Base-by-base conservation (phyloP, 2,113 vertebrate species). In the Neomonachus schauinslandi region DNA sequence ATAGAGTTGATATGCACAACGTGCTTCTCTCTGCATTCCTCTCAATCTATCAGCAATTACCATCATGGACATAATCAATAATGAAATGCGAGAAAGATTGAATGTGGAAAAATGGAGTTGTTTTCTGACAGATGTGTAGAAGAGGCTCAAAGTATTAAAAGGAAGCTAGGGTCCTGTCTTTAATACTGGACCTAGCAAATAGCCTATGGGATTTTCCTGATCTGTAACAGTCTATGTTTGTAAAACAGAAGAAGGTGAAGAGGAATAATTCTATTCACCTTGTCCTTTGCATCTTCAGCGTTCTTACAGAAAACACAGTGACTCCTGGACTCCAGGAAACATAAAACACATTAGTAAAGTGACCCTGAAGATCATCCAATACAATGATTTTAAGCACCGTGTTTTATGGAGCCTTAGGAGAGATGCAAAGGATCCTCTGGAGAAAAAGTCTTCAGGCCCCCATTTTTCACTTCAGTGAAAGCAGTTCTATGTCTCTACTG, bases 31-130 rank as follows among this genome's bases (percentile, higher is more conserved):
- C 28, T 65, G 18, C 8, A 26, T 39, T 53, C 11, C 14, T 11
- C 83, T 98, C 80, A 65, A 72, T 92, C 89, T 95, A 76, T 95
- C 82, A 51, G 89, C 92, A 96, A 77, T 98, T 95, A 89, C n/a
- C 77, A 79, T 92, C 80, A 14, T 5, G 21, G 69, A 86, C 31
- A 84, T 46, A 81, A 97, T 94, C 65, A 0, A 96, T 98, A 98
- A 98, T 95, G 76, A 97, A 98, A 98, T 63, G 82, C 74, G 65
- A 6, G 19, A 74, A 89, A 69, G 46, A 97, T 21, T 89, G 59
- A 83, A 89, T 46, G 63, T 46, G n/a, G 94, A 93, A 89, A 83
- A 36, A 53, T 88, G 89, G 92, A 95, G 80, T n/a, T 1, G 0
- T 92, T 97, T 65, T 61, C 33, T 79, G 55, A 80, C 59, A 87